Base-by-base conservation (phyloP, 1,140 invertebrate genomes). In the Ceratina japonica region DNA sequence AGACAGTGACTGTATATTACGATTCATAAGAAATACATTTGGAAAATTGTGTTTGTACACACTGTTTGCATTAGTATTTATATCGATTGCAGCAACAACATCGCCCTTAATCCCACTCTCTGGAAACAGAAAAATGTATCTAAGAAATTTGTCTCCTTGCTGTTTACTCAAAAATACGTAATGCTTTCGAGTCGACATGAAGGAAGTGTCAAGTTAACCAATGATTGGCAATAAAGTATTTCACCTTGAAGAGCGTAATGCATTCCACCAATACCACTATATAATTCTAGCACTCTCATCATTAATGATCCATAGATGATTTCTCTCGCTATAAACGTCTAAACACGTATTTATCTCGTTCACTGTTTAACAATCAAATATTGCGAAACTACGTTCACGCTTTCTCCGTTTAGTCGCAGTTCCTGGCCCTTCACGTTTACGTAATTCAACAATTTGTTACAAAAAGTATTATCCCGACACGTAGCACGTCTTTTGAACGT, bases 181-280 rank as follows among this genome's bases (percentile, higher is more conserved):
- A 24, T 15, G 22, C 15, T 20, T 15, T 20, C 22, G n/a, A 51
- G 7, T 69, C 12, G 2, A 27, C n/a, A n/a, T n/a, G n/a, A 27
- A 18, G n/a, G 49, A 2, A 83, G 65, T n/a, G 63, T 79, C 79
- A 79, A 61, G 13, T 54, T 69, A 63, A 56, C 16, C 37, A 58
- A 69, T 61, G 64, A 24, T 51, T 65, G 24, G 20, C 31, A 59
- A 58, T 52, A 51, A 24, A 16, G 20, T 66, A 56, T 27, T 27
- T 80, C 44, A 98, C 97, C 95, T 93, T 95, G 94, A 80, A 98
- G 94, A 13, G 97, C 97, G 93, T 94, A 97, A 92, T 98, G 97
- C 97, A 99, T 98, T 78, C 98, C 98, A 44, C 98, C 98, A 87
- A 99, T 98, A 0, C 98, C 98, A 90, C 97, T 97, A 89, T 97